Base-by-base conservation (phyloP, 2,113 vertebrate species). In the Eonycteris spelaea region DNA sequence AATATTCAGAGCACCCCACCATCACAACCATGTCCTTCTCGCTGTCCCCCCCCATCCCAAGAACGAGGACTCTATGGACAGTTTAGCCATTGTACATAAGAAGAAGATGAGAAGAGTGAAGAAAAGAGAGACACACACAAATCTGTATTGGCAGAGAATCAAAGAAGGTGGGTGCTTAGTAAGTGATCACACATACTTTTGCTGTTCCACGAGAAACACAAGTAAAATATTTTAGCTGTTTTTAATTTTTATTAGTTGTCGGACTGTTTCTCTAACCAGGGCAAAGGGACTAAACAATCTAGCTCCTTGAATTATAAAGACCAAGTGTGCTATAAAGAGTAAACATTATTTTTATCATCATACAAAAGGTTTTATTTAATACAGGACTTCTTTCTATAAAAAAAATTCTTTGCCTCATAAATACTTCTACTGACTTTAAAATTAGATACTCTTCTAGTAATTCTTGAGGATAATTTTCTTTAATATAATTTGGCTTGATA, bases 341-440 rank as follows among this genome's bases (percentile, higher is more conserved):
- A 14, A 14, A 26, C 35, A 26, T 89, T 68, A 82, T 51, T 51
- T 68, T n/a, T 80, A 75, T 22, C 30, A 22, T 26, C 59, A 65
- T 7, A 57, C 3, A 33, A 59, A 65, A 70, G 24, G 6, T n/a
- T 38, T 79, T 84, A 84, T 93, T 38, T 63, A 13, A 38, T 65
- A 93, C 38, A 68, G 24, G 6, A 53, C 75, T 65, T 67, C 48
- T 38, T 77, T 88, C 71, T 86, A 84, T 78, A 91, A 89, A 61
- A 30, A 35, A 61, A 79, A 70, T 15, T 45, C 68, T 57, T 75
- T 89, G 18, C 48, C n/a, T 77, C 24, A 24, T 38, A 90, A 92
- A 91, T 61, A 24, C 15, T 79, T 88, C 89, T 85, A 63, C 33
- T 86, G 38, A 70, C 51, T 94, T 89, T 80, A 86, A 95, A 86